These are phyloP conservation scores for Melanaphis sacchari DNA, from an alignment of 1,140 invertebrate species.

Conservation along the genomic window DNA sequence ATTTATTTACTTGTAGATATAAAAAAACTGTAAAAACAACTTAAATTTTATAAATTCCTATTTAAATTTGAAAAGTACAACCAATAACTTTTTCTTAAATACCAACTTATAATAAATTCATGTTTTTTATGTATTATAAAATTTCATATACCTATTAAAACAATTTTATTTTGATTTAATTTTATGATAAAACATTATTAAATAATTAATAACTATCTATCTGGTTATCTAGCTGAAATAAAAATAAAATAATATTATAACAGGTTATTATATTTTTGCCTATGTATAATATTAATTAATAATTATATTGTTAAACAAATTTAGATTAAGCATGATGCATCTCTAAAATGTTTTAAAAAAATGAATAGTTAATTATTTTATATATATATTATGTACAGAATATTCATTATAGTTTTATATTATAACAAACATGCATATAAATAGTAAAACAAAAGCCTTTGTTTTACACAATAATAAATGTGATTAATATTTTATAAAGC, in stretches of 20 bases:
- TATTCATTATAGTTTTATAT: neutral
- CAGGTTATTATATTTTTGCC: neutral
- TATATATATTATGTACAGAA: neutral
- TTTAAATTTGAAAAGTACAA: neutral
- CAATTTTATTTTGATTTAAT: neutral
- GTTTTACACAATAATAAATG: neutral
- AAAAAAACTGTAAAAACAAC: neutral
- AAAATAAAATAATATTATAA: too few species aligned
- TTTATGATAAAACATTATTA: neutral
- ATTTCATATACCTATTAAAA: neutral
- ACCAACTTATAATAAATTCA: neutral
- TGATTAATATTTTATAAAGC: constrained; percentile 8
- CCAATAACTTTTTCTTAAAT: neutral
- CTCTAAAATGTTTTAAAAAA: neutral
- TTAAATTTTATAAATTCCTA: neutral
- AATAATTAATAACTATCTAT: neutral
- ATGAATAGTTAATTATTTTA: neutral
- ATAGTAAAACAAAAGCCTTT: neutral
- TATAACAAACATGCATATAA: neutral
- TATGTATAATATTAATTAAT: neutral
- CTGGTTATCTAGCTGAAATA: too few species aligned
- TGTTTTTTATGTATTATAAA: neutral
- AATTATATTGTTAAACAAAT: neutral
- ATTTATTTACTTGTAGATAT: neutral
- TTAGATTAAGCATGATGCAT: neutral